Conservation (phyloP, 2,888 invertebrate genomes). For the Pristionchus maxplancki region DNA sequence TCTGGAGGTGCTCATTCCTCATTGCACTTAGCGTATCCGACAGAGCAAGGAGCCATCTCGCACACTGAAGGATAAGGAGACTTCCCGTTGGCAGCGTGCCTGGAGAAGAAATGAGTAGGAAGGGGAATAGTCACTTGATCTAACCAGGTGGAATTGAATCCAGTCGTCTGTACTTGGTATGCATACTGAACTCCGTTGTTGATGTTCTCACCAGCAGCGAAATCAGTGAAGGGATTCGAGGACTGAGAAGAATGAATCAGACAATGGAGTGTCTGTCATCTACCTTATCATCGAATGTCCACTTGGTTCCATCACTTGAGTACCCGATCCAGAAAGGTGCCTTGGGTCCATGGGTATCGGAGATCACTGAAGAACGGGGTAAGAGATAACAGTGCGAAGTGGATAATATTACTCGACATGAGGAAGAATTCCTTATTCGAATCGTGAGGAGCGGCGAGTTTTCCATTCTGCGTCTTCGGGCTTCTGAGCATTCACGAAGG, state of each 20-base stretch:
- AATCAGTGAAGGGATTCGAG: not conserved
- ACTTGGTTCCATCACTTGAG: not conserved
- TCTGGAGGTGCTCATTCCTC: not conserved
- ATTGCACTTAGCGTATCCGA: conserved; percentile 4
- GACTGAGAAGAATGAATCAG: not conserved
- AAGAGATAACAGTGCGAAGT: not conserved
- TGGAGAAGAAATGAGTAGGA: not conserved
- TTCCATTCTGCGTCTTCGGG: not conserved
- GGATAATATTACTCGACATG: not conserved
- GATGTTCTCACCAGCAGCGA: not conserved
- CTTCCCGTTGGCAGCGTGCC: not conserved
- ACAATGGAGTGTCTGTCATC: too few relatives aligned
- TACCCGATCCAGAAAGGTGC: not conserved
- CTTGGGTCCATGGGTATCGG: not conserved
- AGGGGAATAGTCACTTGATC: not conserved
- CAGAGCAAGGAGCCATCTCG: conserved; percentile 6
- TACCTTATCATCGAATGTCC: not conserved
- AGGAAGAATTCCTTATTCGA: not conserved
- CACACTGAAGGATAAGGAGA: not conserved
- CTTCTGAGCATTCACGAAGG: not conserved
- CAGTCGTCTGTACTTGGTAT: not conserved
- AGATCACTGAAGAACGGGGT: not conserved
- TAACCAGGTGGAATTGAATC: not conserved
- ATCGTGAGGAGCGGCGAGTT: not conserved
- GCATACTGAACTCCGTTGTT: not conserved